Evolutionary conservation across 2,797 vertebrate species (phyloP), one percentile per base, ranked within the genome.

Genomic region (Lerista edwardsae): DNA sequence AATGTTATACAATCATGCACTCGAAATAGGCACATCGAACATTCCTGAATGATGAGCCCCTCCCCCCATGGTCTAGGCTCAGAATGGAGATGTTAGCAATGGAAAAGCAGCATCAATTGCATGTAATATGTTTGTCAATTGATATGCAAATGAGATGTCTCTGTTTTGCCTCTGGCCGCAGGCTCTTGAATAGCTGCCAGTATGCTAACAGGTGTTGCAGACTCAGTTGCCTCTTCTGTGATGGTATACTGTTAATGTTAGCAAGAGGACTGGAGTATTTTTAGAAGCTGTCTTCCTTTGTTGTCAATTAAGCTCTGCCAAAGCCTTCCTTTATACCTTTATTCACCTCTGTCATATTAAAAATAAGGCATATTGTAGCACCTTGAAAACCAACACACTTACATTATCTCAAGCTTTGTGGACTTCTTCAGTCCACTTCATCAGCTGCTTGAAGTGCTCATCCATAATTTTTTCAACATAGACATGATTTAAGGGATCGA

Each of bases 111-210:
- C 64, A 71, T 84, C 31, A 39, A 59, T 65, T 83, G 47, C 17
- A 59, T 80, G 73, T 71, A 80, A 64, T 69, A 80, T 72, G 61
- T 71, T 29, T 36, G 36, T 83, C 39, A 44, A 51, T 74, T 82
- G 79, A 80, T 71, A 55, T 69, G 80, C 62, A 67, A 82, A 86
- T 64, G 51, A 12, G 36, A 75, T 71, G 74, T 76, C 79, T 86
- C 79, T 76, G 41, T 81, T 76, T 68, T 75, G 39, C 25, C 47
- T 76, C 82, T 88, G 85, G 84, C 87, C 87, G 47, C 19, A 65
- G 75, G 81, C 15, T 77, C 34, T 44, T 75, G 55, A 71, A 62
- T 0, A 27, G 47, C 79, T 10, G 10, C 72, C 75, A 17, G 0
- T 0, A 14, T 6, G 47, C 36, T 76, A 84, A 84, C 67, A 81